Evolutionary conservation across 2,797 vertebrate species (phyloP).

Genomic region (Spondyliosoma cantharus): DNA sequence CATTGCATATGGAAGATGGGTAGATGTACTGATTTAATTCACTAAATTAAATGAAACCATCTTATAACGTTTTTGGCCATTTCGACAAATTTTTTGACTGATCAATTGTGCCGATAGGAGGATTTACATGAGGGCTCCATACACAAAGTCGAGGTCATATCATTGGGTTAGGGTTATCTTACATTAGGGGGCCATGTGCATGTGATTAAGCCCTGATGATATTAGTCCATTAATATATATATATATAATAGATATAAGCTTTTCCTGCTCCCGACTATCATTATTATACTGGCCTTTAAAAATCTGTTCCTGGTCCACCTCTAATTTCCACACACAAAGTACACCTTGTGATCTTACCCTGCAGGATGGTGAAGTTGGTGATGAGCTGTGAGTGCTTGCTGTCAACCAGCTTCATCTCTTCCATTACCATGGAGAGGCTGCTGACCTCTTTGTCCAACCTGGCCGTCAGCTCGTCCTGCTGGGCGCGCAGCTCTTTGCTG

Average conservation of each 20-base stretch:
- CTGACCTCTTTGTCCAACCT: slow-evolving; percentile 81
- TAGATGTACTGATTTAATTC: neutral
- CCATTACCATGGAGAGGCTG: slow-evolving; percentile 92
- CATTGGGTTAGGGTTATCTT: too few species aligned
- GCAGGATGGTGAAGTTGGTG: slow-evolving; percentile 87
- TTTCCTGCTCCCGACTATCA: too few species aligned
- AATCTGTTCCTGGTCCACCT: too few species aligned
- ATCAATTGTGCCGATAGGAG: too few species aligned
- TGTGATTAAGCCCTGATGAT: too few species aligned
- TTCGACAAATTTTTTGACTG: neutral
- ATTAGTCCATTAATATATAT: too few species aligned
- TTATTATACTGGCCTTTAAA: too few species aligned
- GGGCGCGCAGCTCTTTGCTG: slow-evolving; percentile 84
- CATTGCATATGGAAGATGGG: neutral
- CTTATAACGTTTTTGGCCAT: neutral
- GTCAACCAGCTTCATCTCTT: slow-evolving; percentile 93
- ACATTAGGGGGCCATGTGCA: too few species aligned
- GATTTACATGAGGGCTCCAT: too few species aligned
- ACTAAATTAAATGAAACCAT: neutral
- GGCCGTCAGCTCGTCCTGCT: slow-evolving; percentile 78
- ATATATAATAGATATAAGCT: too few species aligned
- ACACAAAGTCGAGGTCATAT: too few species aligned
- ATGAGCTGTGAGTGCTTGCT: slow-evolving; percentile 92
- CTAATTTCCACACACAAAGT: neutral
- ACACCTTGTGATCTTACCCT: slow-evolving; percentile 70